Evolutionary conservation across 2,888 invertebrate species (phyloP).

Genomic region (Andrena flavipes): DNA sequence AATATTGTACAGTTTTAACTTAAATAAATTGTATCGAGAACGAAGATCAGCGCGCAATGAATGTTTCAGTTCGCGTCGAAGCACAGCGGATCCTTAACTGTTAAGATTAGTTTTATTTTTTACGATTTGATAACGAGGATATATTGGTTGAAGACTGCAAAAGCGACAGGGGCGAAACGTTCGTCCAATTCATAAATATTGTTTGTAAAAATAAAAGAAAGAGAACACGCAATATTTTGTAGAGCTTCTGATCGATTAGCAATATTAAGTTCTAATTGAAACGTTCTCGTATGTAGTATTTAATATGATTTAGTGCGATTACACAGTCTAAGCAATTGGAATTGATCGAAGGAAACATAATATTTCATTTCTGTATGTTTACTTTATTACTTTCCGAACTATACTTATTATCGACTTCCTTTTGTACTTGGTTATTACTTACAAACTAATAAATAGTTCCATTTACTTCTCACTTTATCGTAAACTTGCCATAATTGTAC

Average conservation of each 20-base stretch:
- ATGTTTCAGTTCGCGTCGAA: conserved; percentile 66
- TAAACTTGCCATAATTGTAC: conserved; percentile 53
- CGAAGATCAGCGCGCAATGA: conserved; percentile 48
- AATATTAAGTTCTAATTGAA: conserved; percentile 30
- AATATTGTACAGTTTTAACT: conserved; percentile 71
- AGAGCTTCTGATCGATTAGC: conserved; percentile 41
- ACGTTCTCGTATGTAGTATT: conserved; percentile 30
- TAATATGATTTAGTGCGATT: conserved; percentile 39
- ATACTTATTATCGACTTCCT: conserved; percentile 38
- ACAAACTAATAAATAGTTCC: conserved; percentile 57
- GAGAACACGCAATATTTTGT: conserved; percentile 42
- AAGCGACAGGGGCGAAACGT: conserved; percentile 36
- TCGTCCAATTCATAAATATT: conserved; percentile 44
- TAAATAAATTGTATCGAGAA: conserved; percentile 64
- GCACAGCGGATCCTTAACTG: conserved; percentile 59
- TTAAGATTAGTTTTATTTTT: conserved; percentile 67
- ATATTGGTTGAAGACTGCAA: conserved; percentile 64
- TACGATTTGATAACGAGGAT: conserved; percentile 33
- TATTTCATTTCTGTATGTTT: conserved; percentile 46
- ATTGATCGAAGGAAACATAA: conserved; percentile 53
- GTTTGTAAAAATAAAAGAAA: conserved; percentile 38
- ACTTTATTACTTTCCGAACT: conserved; percentile 55
- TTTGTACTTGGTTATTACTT: conserved; percentile 48
- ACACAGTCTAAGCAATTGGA: conserved; percentile 56
- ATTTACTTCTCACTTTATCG: conserved; percentile 47